Base-by-base conservation (phyloP, 2,113 vertebrate genomes). In the Gnathonemus longibarbis region DNA sequence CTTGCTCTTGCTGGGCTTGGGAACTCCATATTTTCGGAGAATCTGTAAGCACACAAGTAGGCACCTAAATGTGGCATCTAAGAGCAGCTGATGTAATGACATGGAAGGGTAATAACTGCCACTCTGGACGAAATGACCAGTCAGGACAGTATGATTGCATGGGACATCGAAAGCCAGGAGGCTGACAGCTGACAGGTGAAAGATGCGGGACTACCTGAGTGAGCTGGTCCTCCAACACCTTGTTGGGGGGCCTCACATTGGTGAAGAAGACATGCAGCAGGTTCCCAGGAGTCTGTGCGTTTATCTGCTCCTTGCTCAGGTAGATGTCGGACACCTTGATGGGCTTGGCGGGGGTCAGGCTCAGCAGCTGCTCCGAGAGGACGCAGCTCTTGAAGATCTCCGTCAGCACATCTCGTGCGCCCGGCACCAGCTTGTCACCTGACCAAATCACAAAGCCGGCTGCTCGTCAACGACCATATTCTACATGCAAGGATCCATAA, bases 291-390 rank as follows among this genome's bases (percentile, higher is more conserved):
- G 97, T 98, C 95, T 99, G 98, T 42, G 97, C 96, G 92, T 98
- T 99, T 92, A 99, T 99, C 94, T 99, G 98, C 92, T 99, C 98
- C 93, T 99, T 99, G 93, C 98, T 99, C 13, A 99, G 97, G 91
- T 97, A 99, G 93, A 99, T 98, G 92, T 99, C 98, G 0, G 97
- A 96, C 45, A 98, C 98, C 92, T 99, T 98, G 52, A 98, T 93
- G 19, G 97, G 97, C 89, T 99, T 99, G 0, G 96, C 93, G 0
- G 98, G 98, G 0, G 97, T 97, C 86, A 99, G 96, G 94, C 98
- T 99, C 92, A 98, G 95, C 94, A 97, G 97, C 93, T 99, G 98
- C 90, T 99, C 98, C 0, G 98, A 98, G 74, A 98, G 97, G 87
- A 97, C 90, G 2, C 98, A 99, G 94, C 98, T 99, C 93, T 98